A percentile compares a stretch with the other conserved stretches of the same genome.
Conservation (phyloP, 2,113 vertebrate species). For the Halichoeres trimaculatus region DNA sequence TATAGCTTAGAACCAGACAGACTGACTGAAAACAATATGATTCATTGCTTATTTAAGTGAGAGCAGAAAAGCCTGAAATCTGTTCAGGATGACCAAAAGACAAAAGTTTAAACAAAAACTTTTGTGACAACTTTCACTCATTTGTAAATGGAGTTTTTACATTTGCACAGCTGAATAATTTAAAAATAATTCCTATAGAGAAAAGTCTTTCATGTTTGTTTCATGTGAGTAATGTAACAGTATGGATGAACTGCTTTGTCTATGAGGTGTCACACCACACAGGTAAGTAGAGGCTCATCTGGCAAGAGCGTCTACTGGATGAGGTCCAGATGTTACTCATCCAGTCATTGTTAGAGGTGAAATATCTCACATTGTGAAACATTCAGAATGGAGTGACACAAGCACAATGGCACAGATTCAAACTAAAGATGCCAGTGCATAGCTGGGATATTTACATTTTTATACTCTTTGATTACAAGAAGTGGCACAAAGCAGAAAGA, state of each 20-base stretch:
- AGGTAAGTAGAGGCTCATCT: slow-evolving; percentile 64
- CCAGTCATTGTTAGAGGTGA: slow-evolving; percentile 31
- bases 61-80: not conserved
- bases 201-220: not conserved
- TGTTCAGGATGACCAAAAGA: not conserved
- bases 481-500: slow-evolving; percentile 16
- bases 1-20: no score
- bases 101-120: slow-evolving; percentile 1
- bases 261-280: slow-evolving; percentile 29
- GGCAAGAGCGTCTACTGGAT: slow-evolving; percentile 18
- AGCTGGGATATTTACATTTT: slow-evolving; percentile 61
- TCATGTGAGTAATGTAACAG: not conserved
- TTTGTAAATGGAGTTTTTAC: slow-evolving; percentile 15
- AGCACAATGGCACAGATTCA: slow-evolving; percentile 32
- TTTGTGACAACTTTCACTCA: not conserved
- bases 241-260: slow-evolving; percentile 31
- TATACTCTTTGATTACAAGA: not conserved
- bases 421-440: slow-evolving; percentile 57
- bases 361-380: slow-evolving; percentile 23
- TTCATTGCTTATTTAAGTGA: not conserved
- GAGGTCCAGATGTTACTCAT: slow-evolving; percentile 73
- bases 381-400: slow-evolving; percentile 33
- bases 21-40: no score
- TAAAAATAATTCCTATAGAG: not conserved
- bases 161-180: not conserved